These are phyloP conservation scores for Ptychadena robeensis DNA, from an alignment of 2,797 vertebrate genomes.

Conservation along the genomic window DNA sequence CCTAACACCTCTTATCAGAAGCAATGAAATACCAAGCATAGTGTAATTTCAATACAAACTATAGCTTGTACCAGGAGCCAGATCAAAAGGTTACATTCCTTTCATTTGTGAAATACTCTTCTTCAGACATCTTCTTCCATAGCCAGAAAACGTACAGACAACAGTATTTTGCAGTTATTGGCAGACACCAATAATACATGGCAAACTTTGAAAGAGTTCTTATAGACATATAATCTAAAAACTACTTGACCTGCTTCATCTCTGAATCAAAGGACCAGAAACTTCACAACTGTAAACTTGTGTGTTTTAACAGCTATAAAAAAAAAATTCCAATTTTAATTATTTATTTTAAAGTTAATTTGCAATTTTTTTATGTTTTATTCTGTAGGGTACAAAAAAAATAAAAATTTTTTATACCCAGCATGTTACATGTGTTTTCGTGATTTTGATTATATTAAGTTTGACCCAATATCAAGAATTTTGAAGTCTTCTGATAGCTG, in stretches of 20 bases:
- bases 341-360: too few relatives aligned
- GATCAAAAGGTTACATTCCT: conserved; percentile 55
- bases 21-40: conserved; percentile 49
- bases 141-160: background rate
- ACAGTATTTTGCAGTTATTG: background rate
- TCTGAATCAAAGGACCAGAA: too few relatives aligned
- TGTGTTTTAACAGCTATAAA: too few relatives aligned
- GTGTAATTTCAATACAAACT: conserved; percentile 41
- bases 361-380: too few relatives aligned
- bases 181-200: background rate
- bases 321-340: too few relatives aligned
- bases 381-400: too few relatives aligned
- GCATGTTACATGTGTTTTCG: too few relatives aligned
- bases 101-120: conserved; percentile 50
- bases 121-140: background rate
- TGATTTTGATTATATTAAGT: too few relatives aligned
- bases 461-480: too few relatives aligned
- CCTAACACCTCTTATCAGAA: conserved; percentile 38
- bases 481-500: background rate
- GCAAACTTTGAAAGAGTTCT: background rate
- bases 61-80: conserved; percentile 54
- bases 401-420: background rate
- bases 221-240: background rate
- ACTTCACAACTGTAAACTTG: too few relatives aligned
- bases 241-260: background rate